Evolutionary conservation across 2,113 vertebrate genomes (phyloP), one percentile per base, ranked within the genome.

Genomic region (Picathartes gymnocephalus): DNA sequence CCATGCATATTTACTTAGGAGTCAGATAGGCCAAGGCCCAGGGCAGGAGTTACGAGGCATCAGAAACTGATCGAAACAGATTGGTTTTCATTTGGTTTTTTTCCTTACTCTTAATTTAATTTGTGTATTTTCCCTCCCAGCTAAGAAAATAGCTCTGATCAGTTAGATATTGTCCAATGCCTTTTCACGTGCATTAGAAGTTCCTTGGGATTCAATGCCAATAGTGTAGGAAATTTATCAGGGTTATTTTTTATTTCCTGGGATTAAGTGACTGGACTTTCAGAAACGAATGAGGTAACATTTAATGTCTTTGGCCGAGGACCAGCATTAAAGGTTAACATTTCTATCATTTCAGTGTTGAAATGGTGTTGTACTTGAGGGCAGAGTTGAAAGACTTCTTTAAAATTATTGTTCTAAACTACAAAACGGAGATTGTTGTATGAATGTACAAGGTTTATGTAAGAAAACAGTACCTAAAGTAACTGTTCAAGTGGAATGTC

Each of bases 201-300:
- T 71, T 95, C 69, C 45, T 86, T 60, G 51, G 31, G 58, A 78
- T 86, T 93, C 90, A 48, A 19, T 78, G 31, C 47, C 76, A 92
- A 11, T 51, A 45, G 51, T 18, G 1, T 60, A 78, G 35, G 82
- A 93, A 90, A 93, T 74, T 56, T 65, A 76, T 73, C 45, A 60
- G 56, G 35, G 39, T 85, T 71, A 42, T 78, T 93, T 95, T 93
- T 86, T 93, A 83, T 95, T 90, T 96, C 76, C 90, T 92, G 82
- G 56, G 74, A 88, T 95, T 84, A 88, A 61, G 37, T 81, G 68
- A 77, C 54, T 77, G 62, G 50, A 69, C 54, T 85, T 87, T 28
- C 47, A 64, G 58, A 91, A 92, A 71, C 81, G 48, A 94, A 78
- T 68, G 44, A 51, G 17, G n/a, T 70, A 86, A 56, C 35, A 37